These are phyloP conservation scores for Cladopsammia gracilis DNA, from an alignment of 64 coral and sea anemone genomes.

Conservation along the genomic window DNA sequence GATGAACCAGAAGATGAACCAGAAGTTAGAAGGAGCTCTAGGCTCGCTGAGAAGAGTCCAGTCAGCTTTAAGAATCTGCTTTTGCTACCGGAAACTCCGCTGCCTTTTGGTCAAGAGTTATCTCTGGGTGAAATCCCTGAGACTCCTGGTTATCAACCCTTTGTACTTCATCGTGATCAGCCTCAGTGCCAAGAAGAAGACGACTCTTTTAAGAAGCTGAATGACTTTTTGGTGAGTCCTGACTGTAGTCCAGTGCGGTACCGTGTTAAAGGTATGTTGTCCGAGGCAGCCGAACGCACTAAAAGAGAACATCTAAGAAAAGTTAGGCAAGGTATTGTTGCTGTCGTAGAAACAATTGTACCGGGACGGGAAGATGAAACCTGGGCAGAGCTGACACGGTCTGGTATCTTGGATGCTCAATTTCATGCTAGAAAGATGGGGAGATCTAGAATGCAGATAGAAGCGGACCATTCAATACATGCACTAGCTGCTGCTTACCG, in stretches of 20 bases:
- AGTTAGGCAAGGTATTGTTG: conserved; percentile 28
- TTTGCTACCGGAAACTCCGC: conserved; percentile 5
- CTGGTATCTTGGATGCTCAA: conserved; percentile 18
- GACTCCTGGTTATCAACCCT: conserved; percentile 17
- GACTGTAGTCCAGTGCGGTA: conserved; percentile 45
- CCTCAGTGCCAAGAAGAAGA: conserved; percentile 2
- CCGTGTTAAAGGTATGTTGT: conserved; percentile 29
- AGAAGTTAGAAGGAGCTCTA: conserved; percentile 1
- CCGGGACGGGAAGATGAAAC: conserved; percentile 28
- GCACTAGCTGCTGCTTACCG: conserved; percentile 36
- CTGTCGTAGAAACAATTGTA: conserved; percentile 51
- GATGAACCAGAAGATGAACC: not conserved
- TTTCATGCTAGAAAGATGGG: conserved; percentile 8
- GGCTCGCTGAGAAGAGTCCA: conserved; percentile 14
- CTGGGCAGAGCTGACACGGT: conserved; percentile 4
- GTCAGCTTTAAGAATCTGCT: not conserved
- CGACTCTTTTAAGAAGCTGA: conserved; percentile 8
- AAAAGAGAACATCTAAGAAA: conserved; percentile 49
- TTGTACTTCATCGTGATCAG: conserved; percentile 7
- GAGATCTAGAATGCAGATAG: not conserved
- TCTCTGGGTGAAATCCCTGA: not conserved
- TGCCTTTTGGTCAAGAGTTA: not conserved
- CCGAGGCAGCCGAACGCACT: conserved; percentile 40
- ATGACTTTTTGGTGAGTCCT: conserved; percentile 17
- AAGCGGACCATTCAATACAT: conserved; percentile 5